Evolutionary conservation across 2,113 vertebrate species (phyloP).

Genomic region (Limanda limanda): DNA sequence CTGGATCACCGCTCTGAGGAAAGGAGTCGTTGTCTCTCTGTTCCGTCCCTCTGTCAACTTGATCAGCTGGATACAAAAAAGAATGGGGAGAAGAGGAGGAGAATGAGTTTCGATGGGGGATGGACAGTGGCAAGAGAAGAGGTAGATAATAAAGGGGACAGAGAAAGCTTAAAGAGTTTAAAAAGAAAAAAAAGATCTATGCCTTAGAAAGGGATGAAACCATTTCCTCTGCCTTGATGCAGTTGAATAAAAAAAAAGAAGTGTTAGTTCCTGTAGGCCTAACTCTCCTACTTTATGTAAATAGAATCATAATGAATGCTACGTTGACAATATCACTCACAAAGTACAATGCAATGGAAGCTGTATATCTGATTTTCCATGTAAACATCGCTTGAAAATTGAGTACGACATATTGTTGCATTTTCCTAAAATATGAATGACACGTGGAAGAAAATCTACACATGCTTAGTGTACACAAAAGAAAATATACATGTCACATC

Average conservation of each 20-base stretch:
- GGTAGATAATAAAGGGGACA: background rate
- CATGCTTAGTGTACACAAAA: background rate
- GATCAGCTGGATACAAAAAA: conserved; percentile 45
- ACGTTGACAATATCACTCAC: background rate
- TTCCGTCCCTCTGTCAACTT: conserved; percentile 58
- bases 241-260: no score
- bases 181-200: background rate
- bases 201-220: no score
- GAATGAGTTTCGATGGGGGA: background rate
- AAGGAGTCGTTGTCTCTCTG: conserved; percentile 36
- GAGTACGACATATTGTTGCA: background rate
- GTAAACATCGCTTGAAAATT: background rate
- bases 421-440: background rate
- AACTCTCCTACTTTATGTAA: no score
- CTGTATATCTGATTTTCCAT: conserved; percentile 1
- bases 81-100: conserved; percentile 1
- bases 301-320: no score
- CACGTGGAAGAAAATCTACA: background rate
- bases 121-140: no score
- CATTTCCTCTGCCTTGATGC: no score
- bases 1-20: conserved; percentile 32
- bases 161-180: no score
- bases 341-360: background rate
- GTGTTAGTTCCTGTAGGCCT: no score
- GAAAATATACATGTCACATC: no score